Evolutionary conservation across 1,140 invertebrate genomes (phyloP).

Genomic region (Neoseiulus cucumeris): DNA sequence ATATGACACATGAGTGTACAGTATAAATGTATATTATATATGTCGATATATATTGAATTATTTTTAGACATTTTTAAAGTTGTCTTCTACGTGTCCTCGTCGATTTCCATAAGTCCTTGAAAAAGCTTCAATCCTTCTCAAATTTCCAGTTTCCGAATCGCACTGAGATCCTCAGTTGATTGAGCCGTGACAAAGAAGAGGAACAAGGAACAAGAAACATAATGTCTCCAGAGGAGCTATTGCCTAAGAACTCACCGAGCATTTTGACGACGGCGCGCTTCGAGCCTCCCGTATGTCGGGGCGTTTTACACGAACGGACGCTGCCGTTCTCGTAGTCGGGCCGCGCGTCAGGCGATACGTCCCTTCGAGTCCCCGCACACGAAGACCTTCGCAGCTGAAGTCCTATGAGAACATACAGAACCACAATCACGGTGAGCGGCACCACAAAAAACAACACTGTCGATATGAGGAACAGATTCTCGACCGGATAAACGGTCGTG

Average conservation of each 20-base stretch:
- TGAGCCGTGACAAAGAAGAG: too few species aligned
- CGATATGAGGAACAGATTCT: slow-evolving; percentile 56
- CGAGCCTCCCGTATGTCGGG: slow-evolving; percentile 22
- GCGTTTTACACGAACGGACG: slow-evolving; percentile 20
- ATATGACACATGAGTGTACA: too few species aligned
- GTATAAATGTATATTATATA: too few species aligned
- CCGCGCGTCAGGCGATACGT: slow-evolving; percentile 10
- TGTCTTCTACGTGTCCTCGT: too few species aligned
- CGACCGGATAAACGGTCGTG: slow-evolving; percentile 13
- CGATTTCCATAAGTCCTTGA: too few species aligned
- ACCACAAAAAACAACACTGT: slow-evolving; percentile 61
- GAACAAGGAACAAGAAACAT: too few species aligned
- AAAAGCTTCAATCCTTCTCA: too few species aligned
- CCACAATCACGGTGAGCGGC: slow-evolving; percentile 64
- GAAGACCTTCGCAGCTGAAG: slow-evolving; percentile 42
- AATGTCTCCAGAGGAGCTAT: too few species aligned
- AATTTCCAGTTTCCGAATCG: too few species aligned
- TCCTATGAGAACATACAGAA: slow-evolving; percentile 59
- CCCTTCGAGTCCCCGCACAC: slow-evolving; percentile 2
- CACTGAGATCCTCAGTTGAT: too few species aligned
- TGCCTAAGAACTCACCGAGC: slow-evolving; percentile 41
- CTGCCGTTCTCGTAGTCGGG: slow-evolving; percentile 14
- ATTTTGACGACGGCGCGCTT: slow-evolving; percentile 37
- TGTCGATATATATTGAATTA: too few species aligned
- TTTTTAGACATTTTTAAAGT: too few species aligned